Conservation (phyloP, 2,797 vertebrate genomes). For the Phoeniculus purpureus region DNA sequence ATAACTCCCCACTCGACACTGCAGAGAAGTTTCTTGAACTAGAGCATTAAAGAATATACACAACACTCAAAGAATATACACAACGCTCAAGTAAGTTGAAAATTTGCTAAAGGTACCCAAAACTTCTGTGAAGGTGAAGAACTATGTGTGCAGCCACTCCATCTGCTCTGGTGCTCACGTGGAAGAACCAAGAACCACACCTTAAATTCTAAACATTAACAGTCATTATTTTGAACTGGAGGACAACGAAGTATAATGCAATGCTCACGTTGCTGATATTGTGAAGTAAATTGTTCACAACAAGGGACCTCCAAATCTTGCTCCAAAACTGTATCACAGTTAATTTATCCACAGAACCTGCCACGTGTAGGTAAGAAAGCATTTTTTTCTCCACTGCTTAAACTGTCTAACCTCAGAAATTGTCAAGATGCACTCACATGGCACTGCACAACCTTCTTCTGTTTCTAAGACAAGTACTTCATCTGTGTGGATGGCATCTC, state of each 20-base stretch:
- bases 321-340: background rate
- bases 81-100: accelerated
- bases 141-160: background rate
- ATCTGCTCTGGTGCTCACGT: background rate
- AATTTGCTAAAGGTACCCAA: background rate
- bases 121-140: background rate
- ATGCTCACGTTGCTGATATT: background rate
- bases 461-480: background rate
- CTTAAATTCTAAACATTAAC: background rate
- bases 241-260: background rate
- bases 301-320: background rate
- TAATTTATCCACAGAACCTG: background rate
- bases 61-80: background rate
- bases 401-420: background rate
- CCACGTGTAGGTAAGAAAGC: background rate
- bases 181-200: background rate
- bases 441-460: background rate
- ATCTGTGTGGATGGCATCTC: background rate
- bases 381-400: background rate
- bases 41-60: background rate
- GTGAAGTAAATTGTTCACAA: background rate
- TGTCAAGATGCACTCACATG: background rate
- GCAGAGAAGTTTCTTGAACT: background rate
- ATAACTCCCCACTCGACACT: background rate
- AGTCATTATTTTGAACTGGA: background rate